Percentiles rank a stretch among this genome's conserved stretches.
phyloP scores from a whole-genome alignment of 2,113 vertebrate genomes.

The Amia ocellicauda region DNA sequence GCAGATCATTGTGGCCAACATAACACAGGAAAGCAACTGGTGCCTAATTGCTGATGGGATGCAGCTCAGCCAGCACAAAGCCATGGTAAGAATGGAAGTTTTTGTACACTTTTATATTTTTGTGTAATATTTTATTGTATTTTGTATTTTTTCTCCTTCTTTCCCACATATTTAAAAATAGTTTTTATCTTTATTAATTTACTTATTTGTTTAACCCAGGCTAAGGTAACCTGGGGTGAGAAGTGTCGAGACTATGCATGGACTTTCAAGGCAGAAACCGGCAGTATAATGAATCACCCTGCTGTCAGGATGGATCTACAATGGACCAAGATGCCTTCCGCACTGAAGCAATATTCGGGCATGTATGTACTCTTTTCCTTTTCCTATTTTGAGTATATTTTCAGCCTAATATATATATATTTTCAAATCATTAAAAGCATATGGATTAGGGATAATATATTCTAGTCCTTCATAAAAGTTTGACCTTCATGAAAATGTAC shows the following conservation, averaged over 20 bases:
- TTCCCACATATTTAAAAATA: background rate
- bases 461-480: no score
- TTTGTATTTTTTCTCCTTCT: no score
- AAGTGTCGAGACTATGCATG: constrained; percentile 62
- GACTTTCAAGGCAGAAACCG: constrained; percentile 55
- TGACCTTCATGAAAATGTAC: no score
- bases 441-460: no score
- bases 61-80: constrained; percentile 64
- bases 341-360: constrained; percentile 34
- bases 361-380: constrained; percentile 48
- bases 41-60: constrained; percentile 67
- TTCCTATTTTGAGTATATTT: no score
- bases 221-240: constrained; percentile 58
- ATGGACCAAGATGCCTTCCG: constrained; percentile 55
- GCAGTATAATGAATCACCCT: constrained; percentile 53
- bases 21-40: constrained; percentile 64
- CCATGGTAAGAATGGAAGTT: constrained; percentile 56
- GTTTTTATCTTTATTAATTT: background rate
- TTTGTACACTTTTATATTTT: no score
- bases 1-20: constrained; percentile 64
- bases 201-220: constrained; percentile 30
- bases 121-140: no score
- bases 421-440: no score
- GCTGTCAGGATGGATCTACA: constrained; percentile 58
- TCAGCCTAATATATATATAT: no score